Percentiles rank a stretch among this genome's conserved stretches.
These are phyloP conservation scores for Anser brachyrhynchus DNA, from an alignment of 2,113 vertebrate genomes.

Conservation along the genomic window DNA sequence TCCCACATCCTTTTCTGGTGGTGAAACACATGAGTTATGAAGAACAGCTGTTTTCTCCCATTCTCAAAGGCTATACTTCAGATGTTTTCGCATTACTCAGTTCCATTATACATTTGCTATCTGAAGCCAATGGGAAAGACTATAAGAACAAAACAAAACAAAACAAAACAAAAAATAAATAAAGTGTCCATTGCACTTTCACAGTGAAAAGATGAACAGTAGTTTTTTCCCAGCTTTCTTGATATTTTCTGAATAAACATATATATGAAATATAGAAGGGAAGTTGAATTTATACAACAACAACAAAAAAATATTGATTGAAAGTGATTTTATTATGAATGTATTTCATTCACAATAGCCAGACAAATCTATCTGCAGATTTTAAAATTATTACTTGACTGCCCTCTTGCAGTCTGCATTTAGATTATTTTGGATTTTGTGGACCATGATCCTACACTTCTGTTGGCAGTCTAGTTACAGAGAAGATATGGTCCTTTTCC, in stretches of 20 bases:
- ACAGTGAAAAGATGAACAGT: not conserved
- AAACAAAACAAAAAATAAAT: no score
- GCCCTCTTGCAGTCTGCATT: not conserved
- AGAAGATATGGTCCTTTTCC: not conserved
- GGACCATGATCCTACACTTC: not conserved
- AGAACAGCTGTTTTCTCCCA: not conserved
- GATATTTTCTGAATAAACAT: not conserved
- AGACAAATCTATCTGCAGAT: not conserved
- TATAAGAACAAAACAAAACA: not conserved
- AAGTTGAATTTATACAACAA: not conserved
- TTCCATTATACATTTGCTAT: not conserved
- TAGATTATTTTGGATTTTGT: not conserved
- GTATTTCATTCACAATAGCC: not conserved
- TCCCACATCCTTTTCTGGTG: fast-evolving
- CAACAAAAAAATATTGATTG: not conserved
- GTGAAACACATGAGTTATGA: not conserved
- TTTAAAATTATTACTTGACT: not conserved
- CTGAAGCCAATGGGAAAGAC: not conserved
- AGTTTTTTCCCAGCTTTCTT: not conserved
- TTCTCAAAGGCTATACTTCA: not conserved
- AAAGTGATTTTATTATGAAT: not conserved
- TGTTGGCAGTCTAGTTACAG: not conserved
- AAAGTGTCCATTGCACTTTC: not conserved
- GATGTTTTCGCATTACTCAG: not conserved
- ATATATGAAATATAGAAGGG: not conserved